Evolutionary conservation across 2,797 vertebrate genomes (phyloP), one percentile per base, ranked within the genome.

Genomic region (Enteromius afrohamiltoni): DNA sequence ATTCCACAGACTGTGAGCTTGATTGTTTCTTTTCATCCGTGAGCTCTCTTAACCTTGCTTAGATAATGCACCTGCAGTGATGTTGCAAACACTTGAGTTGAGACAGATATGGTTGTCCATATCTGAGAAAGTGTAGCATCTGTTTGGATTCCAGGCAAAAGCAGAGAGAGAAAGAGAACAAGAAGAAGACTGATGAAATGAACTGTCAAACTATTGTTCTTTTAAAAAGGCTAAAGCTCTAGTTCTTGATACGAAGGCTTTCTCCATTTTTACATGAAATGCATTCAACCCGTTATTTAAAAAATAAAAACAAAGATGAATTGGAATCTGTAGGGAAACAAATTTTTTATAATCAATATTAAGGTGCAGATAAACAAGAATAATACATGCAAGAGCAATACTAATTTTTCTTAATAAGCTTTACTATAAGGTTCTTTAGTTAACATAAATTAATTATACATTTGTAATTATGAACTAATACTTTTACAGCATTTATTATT

Each of bases 51-150:
- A 83, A 87, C 85, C 86, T 85, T 85, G 86, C 80, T 47, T 58
- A 90, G 89, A 93, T 91, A 90, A 88, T 89, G 83, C 82, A 83
- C 89, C 91, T 76, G 87, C 90, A 92, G 90, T 90, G 89, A 92
- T 90, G 83, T 90, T 90, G 84, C 77, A 67, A 86, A 79, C 82
- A 55, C 81, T 78, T 77, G 83, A 75, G 64, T 77, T 77, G 79
- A 91, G 92, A 85, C 73, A 85, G 83, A 82, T 21, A 51, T 40
- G 42, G 23, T 79, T 51, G 83, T 10, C 13, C 77, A 40, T 40
- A 40, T 87, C 88, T 89, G 85, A 84, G 76, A 85, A 81, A 80
- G 83, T 83, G 49, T 51, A 77, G 62, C 84, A 60, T 85, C 47
- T 71, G n/a, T 60, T 86, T 85, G 74, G 82, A 86, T 77, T 89